Percentiles rank a stretch among this genome's conserved stretches.
phyloP scores from a whole-genome alignment of 2,888 invertebrate genomes.

The Melinopterus prodromus region DNA sequence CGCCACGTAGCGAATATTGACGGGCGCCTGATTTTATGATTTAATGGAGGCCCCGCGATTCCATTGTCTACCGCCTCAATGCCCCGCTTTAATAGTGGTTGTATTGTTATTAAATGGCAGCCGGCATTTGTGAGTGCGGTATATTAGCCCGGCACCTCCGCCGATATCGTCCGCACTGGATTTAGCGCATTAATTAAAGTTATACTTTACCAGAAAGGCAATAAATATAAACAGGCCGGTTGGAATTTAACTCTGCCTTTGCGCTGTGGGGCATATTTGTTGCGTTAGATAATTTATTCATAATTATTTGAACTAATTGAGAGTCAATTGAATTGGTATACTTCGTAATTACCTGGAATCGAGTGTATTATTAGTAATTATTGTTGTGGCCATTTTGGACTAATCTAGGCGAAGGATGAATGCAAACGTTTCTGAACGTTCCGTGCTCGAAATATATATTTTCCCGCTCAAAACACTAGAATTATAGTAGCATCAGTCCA shows the following conservation, averaged over 20 bases:
- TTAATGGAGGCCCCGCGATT: constrained; percentile 4
- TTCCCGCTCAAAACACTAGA: too few species aligned
- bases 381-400: too few species aligned
- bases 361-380: too few species aligned
- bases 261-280: too few species aligned
- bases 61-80: constrained; percentile 4
- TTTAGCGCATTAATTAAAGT: not conserved
- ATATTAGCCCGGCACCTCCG: not conserved
- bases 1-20: not conserved
- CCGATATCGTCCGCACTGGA: not conserved
- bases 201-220: not conserved
- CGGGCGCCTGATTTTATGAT: constrained; percentile 4
- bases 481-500: too few species aligned
- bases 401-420: too few species aligned
- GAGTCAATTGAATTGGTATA: too few species aligned
- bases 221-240: not conserved
- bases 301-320: too few species aligned
- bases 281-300: too few species aligned
- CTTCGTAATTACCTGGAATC: too few species aligned
- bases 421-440: too few species aligned
- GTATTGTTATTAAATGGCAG: constrained; percentile 4
- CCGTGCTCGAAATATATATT: too few species aligned
- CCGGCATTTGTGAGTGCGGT: constrained; percentile 4
- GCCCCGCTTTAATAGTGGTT: not conserved
- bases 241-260: not conserved